Evolutionary conservation across 2,888 invertebrate species (phyloP), one percentile per base, ranked within the genome.

Genomic region (Adela reaumurella): DNA sequence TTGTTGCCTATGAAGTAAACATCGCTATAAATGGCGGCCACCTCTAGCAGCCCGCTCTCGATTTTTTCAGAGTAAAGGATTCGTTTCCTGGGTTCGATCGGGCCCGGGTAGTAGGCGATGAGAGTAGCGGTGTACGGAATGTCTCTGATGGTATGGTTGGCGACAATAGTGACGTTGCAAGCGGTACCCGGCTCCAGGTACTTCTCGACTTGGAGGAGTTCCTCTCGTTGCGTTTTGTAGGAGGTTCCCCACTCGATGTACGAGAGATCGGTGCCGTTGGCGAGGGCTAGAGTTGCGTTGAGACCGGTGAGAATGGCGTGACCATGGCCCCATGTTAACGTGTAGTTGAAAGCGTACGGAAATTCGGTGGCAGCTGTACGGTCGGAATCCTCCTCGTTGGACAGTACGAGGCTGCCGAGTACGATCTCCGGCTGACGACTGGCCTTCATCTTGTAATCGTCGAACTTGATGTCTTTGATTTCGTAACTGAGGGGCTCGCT

Each of bases 401-500:
- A 69, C 48, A 86, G 61, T 49, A 68, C 59, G 20, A 73, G 59
- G 61, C 81, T 79, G 57, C 80, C 83, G 55, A 85, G 70, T 46
- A 83, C 69, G 50, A 79, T 76, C 6, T 79, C 72, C 55, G 81
- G 81, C 2, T 56, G 58, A 54, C 74, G 74, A 6, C 72, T 68
- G 16, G 81, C 69, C 47, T 81, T 81, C 54, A 80, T 74, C 48
- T 84, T 83, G 48, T 65, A 61, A 42, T 69, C 65, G 56, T 84
- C 83, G 56, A 87, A 71, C 55, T 82, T 82, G n/a, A 89, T 83
- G 50, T 82, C 78, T 49, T 82, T 84, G 57, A 93, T 68, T 64
- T 90, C 89, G 63, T 94, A 94, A 50, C 83, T 80, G 29, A 83
- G 76, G 1, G 93, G 92, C 65, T 92, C 92, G 1, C 87, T 85